phyloP scores from a whole-genome alignment of 2,797 vertebrate species.

The Enteromius afrohamiltoni region DNA sequence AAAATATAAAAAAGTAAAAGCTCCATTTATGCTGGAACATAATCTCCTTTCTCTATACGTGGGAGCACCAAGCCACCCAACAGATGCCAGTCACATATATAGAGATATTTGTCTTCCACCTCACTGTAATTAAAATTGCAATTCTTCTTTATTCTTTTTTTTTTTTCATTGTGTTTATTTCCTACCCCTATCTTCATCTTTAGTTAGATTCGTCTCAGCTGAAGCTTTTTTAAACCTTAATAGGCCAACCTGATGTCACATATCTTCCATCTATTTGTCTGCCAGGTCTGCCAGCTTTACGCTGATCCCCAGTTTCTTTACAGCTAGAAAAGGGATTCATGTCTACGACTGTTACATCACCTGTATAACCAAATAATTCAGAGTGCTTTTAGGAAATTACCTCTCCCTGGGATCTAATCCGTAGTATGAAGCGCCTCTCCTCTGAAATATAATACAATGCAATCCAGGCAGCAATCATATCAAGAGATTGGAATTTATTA shows the following conservation, averaged over 20 bases:
- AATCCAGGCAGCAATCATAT: slow-evolving; percentile 71
- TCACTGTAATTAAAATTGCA: slow-evolving; percentile 52
- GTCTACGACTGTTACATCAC: slow-evolving; percentile 70
- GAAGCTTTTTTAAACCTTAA: slow-evolving; percentile 75
- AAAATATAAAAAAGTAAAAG: slow-evolving; percentile 87
- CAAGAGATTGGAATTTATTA: slow-evolving; percentile 62
- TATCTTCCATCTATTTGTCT: slow-evolving; percentile 62
- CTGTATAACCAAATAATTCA: slow-evolving; percentile 75
- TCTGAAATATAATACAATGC: slow-evolving; percentile 68
- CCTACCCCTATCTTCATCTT: slow-evolving; percentile 38
- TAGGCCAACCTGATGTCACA: slow-evolving; percentile 69
- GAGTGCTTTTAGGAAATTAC: slow-evolving; percentile 76
- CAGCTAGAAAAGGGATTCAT: slow-evolving; percentile 66
- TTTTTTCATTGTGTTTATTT: slow-evolving; percentile 63
- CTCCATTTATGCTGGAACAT: slow-evolving; percentile 91
- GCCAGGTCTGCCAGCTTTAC: slow-evolving; percentile 70
- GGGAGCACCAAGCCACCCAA: slow-evolving; percentile 81
- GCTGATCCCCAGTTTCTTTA: slow-evolving; percentile 72
- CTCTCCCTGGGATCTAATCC: slow-evolving; percentile 67
- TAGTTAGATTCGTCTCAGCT: slow-evolving; percentile 73
- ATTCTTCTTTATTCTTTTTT: slow-evolving; percentile 65
- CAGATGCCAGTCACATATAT: slow-evolving; percentile 78
- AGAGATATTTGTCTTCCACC: slow-evolving; percentile 62
- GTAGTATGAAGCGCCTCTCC: slow-evolving; percentile 49
- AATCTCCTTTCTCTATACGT: slow-evolving; percentile 89